Evolutionary conservation across 2,888 invertebrate species (phyloP), one percentile per base, ranked within the genome.

Genomic region (Scaptomyza cyrtandrae): DNA sequence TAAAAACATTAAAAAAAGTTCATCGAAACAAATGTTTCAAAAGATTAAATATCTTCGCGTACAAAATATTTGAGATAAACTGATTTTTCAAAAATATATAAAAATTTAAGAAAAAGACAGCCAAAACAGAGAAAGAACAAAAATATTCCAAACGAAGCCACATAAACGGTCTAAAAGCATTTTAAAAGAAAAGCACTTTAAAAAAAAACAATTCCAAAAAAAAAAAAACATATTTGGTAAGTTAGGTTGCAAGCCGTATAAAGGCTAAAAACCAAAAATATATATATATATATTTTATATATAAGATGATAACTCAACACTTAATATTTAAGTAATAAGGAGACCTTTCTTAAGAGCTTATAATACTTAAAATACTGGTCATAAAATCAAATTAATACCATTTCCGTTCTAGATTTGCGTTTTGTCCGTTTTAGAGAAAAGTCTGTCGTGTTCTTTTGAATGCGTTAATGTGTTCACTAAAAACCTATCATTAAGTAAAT

Each of bases 171-270:
- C 55, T 3, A 61, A 62, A 63, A 50, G 39, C 65, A 67, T 43
- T 54, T 64, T 67, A n/a, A n/a, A n/a, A n/a, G n/a, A n/a, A n/a
- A n/a, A n/a, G n/a, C n/a, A n/a, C 2, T 19, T 27, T 48, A 68
- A 67, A 50, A 64, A 56, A 62, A 45, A 41, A 10, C 9, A 16
- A 16, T 41, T 16, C 16, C 41, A 41, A 63, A 60, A 65, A 50
- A 27, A 45, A 31, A 6, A 31, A 52, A 35, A 44, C 39, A 73
- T 70, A 63, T 79, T 84, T 86, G 83, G 83, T 84, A 84, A 84
- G 83, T 84, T 86, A 83, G 81, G 83, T 52, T 71, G 44, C 39
- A 71, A 57, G 58, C 67, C 60, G 43, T 24, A 19, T 13, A 67
- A 49, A 35, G 59, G 55, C 44, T 35, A 58, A 48, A 35, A 50